These are phyloP conservation scores for Chamaea fasciata DNA, from an alignment of 2,113 vertebrate species.

Conservation along the genomic window DNA sequence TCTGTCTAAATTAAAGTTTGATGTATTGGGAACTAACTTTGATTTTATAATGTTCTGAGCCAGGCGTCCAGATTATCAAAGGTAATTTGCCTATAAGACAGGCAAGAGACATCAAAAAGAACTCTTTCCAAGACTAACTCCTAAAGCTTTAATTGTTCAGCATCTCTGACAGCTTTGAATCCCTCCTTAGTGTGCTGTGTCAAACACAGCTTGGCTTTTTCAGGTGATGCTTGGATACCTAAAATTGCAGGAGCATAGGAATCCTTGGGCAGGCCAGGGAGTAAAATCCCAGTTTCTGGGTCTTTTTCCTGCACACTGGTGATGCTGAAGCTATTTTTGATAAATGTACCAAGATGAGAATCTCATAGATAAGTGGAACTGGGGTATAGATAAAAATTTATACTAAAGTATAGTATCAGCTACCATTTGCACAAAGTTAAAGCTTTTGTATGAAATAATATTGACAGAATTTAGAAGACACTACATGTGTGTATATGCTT, in stretches of 20 bases:
- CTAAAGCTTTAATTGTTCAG: conserved; percentile 12
- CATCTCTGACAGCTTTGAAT: neutral
- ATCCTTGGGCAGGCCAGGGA: neutral
- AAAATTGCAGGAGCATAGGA: rapidly evolving
- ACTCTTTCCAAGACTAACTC: neutral
- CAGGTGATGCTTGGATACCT: neutral
- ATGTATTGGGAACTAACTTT: conserved; percentile 41
- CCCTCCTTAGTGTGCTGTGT: neutral
- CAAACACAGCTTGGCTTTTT: neutral
- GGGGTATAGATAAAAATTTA: neutral
- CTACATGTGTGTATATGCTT: rapidly evolving
- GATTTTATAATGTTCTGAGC: conserved; percentile 46
- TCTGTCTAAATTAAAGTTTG: conserved; percentile 53
- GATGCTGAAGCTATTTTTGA: neutral
- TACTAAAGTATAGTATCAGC: neutral
- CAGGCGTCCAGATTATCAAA: conserved; percentile 19
- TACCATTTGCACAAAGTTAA: neutral
- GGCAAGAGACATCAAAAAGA: conserved; percentile 32
- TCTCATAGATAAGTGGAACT: neutral
- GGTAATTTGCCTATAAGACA: neutral
- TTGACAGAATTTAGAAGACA: neutral
- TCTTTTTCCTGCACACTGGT: neutral
- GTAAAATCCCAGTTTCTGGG: neutral
- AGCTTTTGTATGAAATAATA: neutral
- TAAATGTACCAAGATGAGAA: neutral